phyloP scores from a whole-genome alignment of 2,797 vertebrate genomes.

The Molossus molossus region DNA sequence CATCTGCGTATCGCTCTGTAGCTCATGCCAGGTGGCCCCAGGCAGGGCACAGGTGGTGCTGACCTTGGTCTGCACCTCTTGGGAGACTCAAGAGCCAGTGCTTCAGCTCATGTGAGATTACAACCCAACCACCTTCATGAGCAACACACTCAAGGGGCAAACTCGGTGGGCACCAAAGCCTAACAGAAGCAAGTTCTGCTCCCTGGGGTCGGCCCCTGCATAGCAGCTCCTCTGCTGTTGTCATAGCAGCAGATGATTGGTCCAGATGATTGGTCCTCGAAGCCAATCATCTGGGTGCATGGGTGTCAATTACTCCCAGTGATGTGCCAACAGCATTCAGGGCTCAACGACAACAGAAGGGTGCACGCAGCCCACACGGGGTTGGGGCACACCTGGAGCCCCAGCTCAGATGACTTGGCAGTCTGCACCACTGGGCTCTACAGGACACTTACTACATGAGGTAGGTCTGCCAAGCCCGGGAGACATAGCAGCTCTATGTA shows the following conservation, averaged over 20 bases:
- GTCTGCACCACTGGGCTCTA: neutral
- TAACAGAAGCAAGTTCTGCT: neutral
- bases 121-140: neutral
- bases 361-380: neutral
- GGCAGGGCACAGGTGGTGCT: neutral
- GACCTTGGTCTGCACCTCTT: neutral
- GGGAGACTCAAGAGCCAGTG: neutral
- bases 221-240: neutral
- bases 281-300: neutral
- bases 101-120: neutral
- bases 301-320: neutral
- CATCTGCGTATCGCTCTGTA: too few species aligned
- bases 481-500: too few species aligned
- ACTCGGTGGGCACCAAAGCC: neutral
- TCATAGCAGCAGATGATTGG: too few species aligned
- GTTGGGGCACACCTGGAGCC: neutral
- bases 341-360: neutral
- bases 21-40: too few species aligned
- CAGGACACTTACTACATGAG: neutral
- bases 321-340: neutral
- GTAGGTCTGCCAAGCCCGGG: neutral
- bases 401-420: neutral
- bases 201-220: neutral
- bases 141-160: neutral
- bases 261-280: too few species aligned